phyloP scores from a whole-genome alignment of 2,113 vertebrate species.

The Hiodon alosoides region DNA sequence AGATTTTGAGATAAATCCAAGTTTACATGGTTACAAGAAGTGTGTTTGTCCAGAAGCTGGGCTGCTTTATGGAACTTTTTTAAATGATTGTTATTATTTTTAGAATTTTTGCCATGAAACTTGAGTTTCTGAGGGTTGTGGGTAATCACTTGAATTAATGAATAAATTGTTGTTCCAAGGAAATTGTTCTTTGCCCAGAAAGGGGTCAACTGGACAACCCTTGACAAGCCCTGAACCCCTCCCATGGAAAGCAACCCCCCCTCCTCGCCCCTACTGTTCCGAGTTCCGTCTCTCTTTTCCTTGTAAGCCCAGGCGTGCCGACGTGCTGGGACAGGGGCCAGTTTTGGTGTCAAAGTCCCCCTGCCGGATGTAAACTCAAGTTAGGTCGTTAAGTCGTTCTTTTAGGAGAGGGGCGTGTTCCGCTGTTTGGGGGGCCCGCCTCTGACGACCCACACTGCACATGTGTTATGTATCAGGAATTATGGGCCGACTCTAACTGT shows the following conservation, averaged over 20 bases:
- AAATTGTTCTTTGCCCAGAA: too few relatives aligned
- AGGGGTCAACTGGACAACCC: too few relatives aligned
- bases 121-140: too few relatives aligned
- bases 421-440: neutral
- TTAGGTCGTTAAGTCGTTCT: neutral
- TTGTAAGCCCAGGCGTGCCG: neutral
- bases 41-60: too few relatives aligned
- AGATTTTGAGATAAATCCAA: too few relatives aligned
- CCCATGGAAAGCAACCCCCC: neutral
- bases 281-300: neutral
- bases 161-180: too few relatives aligned
- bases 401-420: neutral
- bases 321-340: neutral
- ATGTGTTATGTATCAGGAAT: conserved; percentile 10
- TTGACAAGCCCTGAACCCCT: neutral
- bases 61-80: too few relatives aligned
- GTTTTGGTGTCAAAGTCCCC: conserved; percentile 1
- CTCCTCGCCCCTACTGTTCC: neutral
- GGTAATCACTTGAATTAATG: too few relatives aligned
- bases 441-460: neutral
- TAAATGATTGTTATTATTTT: too few relatives aligned
- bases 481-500: neutral
- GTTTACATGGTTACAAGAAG: too few relatives aligned
- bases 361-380: conserved; percentile 3
- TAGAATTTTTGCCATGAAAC: too few relatives aligned